Evolutionary conservation across 2,888 invertebrate species (phyloP).

Genomic region (Hyposoter didymator): DNA sequence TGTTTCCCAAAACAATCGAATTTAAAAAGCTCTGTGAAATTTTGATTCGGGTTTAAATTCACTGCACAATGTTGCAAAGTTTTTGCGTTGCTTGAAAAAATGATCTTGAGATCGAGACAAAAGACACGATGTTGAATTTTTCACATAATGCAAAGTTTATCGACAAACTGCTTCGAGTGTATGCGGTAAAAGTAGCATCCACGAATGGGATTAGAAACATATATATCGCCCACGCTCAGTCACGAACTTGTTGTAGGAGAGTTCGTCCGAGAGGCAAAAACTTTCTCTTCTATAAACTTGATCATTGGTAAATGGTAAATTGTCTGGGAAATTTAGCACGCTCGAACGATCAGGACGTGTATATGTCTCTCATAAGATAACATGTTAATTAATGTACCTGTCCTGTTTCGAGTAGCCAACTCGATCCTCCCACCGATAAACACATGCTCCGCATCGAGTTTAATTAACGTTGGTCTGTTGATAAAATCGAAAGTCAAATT

Average conservation of each 20-base stretch:
- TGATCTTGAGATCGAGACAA: neutral
- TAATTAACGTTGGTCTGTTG: constrained; percentile 40
- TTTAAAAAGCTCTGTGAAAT: neutral
- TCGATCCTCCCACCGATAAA: constrained; percentile 33
- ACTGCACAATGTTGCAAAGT: neutral
- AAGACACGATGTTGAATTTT: neutral
- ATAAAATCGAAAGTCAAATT: constrained; percentile 1
- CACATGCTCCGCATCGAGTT: constrained; percentile 20
- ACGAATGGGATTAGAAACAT: constrained; percentile 34
- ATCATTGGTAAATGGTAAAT: constrained; percentile 46
- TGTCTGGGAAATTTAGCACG: constrained; percentile 56
- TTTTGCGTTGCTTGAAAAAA: neutral
- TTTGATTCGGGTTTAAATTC: neutral
- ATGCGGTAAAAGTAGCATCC: constrained; percentile 30
- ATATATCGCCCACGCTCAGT: constrained; percentile 55
- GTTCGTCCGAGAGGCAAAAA: constrained; percentile 58
- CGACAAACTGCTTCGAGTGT: constrained; percentile 34
- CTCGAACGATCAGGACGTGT: constrained; percentile 40
- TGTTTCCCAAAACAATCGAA: neutral
- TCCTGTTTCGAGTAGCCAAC: constrained; percentile 2
- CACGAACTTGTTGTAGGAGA: constrained; percentile 58
- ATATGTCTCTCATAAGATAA: constrained; percentile 15
- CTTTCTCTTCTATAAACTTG: constrained; percentile 64
- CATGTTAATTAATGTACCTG: constrained; percentile 55
- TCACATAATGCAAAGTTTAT: neutral